These are phyloP conservation scores for Streblospio benedicti DNA, from an alignment of 1,140 invertebrate genomes.

Conservation along the genomic window DNA sequence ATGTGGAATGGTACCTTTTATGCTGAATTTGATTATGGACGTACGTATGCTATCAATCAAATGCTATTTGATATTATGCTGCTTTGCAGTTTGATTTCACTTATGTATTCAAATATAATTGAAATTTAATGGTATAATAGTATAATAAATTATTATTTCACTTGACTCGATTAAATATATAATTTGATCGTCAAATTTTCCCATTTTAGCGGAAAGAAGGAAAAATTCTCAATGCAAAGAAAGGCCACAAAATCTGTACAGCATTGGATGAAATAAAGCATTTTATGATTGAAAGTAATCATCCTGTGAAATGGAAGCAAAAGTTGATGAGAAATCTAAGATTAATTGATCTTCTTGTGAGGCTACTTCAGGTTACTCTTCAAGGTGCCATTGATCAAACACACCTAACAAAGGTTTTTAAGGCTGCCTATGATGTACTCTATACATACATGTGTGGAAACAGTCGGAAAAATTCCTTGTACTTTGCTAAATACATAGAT, in stretches of 20 bases:
- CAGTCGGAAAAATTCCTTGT: constrained; percentile 45
- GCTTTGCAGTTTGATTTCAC: not conserved
- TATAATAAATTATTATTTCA: not conserved
- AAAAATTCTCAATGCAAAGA: constrained; percentile 31
- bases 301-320: not conserved
- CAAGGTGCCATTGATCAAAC: constrained; percentile 36
- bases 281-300: not conserved
- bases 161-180: no score
- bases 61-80: not conserved
- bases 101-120: not conserved
- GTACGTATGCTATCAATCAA: no score
- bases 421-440: constrained; percentile 18
- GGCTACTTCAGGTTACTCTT: constrained; percentile 39
- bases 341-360: constrained; percentile 43
- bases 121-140: not conserved
- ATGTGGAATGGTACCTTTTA: constrained; percentile 43
- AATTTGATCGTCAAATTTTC: no score
- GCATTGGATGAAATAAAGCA: not conserved
- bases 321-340: no score
- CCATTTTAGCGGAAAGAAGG: constrained; percentile 35
- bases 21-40: constrained; percentile 41
- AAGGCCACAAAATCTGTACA: constrained; percentile 33
- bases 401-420: constrained; percentile 31
- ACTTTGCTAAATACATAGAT: constrained; percentile 48
- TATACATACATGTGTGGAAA: constrained; percentile 44